Evolutionary conservation across 2,888 invertebrate genomes (phyloP).

Genomic region (Polietes domitor): DNA sequence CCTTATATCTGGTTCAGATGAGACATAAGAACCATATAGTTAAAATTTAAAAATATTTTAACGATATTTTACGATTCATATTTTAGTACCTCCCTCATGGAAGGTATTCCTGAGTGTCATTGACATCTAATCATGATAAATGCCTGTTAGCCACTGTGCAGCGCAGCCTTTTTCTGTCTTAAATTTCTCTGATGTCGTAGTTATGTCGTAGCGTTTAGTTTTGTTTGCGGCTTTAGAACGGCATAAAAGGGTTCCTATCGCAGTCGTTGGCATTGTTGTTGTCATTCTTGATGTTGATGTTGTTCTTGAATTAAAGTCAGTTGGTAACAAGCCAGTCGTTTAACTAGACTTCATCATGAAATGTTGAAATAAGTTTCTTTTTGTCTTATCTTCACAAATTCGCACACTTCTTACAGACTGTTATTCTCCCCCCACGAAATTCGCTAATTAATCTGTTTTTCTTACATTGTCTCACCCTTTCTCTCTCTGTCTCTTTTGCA

Average conservation of each 20-base stretch:
- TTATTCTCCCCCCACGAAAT: conserved; percentile 1
- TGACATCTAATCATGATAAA: too few species aligned
- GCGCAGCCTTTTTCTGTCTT: not conserved
- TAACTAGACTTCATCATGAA: not conserved
- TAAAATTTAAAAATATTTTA: too few species aligned
- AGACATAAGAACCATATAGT: too few species aligned
- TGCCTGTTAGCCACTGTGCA: not conserved
- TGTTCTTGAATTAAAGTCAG: conserved; percentile 1
- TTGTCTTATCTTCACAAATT: not conserved
- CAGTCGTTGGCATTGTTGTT: too few species aligned
- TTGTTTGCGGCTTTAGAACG: not conserved
- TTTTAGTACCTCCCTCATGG: too few species aligned
- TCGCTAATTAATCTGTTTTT: conserved; percentile 60
- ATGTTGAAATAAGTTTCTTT: conserved; percentile 6
- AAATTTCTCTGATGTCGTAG: not conserved
- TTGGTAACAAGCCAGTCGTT: conserved; percentile 6
- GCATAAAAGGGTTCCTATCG: not conserved
- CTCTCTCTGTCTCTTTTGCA: conserved; percentile 83
- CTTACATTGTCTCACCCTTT: conserved; percentile 22
- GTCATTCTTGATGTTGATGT: not conserved
- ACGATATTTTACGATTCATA: too few species aligned
- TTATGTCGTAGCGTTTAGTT: not conserved
- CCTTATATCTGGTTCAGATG: too few species aligned
- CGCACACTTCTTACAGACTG: not conserved
- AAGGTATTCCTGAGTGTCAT: too few species aligned